These are phyloP conservation scores for Psettodes erumei DNA, from an alignment of 2,113 vertebrate genomes.

Conservation along the genomic window DNA sequence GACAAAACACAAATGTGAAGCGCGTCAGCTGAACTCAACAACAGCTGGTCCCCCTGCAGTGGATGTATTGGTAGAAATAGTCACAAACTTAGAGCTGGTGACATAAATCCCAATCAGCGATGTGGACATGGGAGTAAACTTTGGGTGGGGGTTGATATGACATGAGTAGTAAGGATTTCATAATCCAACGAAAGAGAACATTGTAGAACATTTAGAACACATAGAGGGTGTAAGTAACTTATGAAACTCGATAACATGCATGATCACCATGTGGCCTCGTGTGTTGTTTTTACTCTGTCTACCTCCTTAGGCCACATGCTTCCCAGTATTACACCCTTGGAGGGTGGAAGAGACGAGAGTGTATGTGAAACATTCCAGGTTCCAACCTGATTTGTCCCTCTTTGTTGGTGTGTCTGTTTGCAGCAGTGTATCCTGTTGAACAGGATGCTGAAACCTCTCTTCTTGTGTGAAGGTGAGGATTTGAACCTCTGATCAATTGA, in stretches of 20 bases:
- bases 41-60: constrained; percentile 45
- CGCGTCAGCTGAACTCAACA: constrained; percentile 24
- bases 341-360: not conserved
- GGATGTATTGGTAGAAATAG: constrained; percentile 7
- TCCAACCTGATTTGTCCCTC: not conserved
- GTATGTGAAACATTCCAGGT: not conserved
- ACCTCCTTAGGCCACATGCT: constrained; percentile 1
- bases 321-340: not conserved
- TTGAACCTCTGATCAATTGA: not conserved
- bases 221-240: not conserved
- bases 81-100: constrained; percentile 15
- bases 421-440: constrained; percentile 2
- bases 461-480: too few species aligned
- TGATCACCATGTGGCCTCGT: not conserved
- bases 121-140: constrained; percentile 33
- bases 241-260: constrained; percentile 3
- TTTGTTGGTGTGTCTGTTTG: not conserved
- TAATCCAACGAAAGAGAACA: not conserved
- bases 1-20: constrained; percentile 82
- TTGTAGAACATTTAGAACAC: too few species aligned
- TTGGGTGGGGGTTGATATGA: constrained; percentile 27
- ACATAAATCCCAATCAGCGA: constrained; percentile 39
- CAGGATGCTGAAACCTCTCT: too few species aligned
- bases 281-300: constrained; percentile 11
- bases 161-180: constrained; percentile 18